Base-by-base conservation (phyloP, 2,797 vertebrate species). In the Notolabrus celidotus region DNA sequence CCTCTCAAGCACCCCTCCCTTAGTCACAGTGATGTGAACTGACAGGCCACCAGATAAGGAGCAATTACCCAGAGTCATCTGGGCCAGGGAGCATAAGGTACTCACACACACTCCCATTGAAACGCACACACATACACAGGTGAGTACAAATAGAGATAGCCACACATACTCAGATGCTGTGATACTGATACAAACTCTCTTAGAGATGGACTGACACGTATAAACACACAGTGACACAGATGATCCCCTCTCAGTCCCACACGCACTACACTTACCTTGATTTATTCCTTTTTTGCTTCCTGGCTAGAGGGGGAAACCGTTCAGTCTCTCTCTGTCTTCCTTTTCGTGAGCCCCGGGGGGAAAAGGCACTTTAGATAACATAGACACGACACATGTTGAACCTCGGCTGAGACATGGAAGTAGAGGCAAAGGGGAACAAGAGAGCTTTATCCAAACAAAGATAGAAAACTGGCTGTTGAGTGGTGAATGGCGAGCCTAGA, bases 321-420 rank as follows among this genome's bases (percentile, higher is more conserved):
- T 81, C 54, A 50, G 33, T 82, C 58, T 83, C 55, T 58, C 63
- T 74, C 60, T 73, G 54, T 84, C 79, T 79, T 81, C 65, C 68
- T 71, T 78, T 71, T 33, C 43, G 17, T 74, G 82, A 84, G 73
- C 88, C 86, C 86, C 45, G 43, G 82, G 83, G 85, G 87, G 67
- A 73, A 82, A 83, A 89, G 79, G 83, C 85, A 90, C 86, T 90
- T 89, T 85, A 89, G 86, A 86, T 86, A 90, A 89, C 86, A 80
- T 65, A 81, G 84, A 75, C 58, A 59, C 49, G 74, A 85, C 80
- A 85, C 79, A 67, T 78, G 85, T 89, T 83, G 80, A 85, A 81
- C 59, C 10, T 19, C 53, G 19, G 22, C 71, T 52, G 79, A 74
- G 56, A 63, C 60, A 36, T 29, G 15, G 62, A 71, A 53, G 54